These are phyloP conservation scores for Catagonus wagneri DNA, from an alignment of 2,113 vertebrate genomes.

Conservation along the genomic window DNA sequence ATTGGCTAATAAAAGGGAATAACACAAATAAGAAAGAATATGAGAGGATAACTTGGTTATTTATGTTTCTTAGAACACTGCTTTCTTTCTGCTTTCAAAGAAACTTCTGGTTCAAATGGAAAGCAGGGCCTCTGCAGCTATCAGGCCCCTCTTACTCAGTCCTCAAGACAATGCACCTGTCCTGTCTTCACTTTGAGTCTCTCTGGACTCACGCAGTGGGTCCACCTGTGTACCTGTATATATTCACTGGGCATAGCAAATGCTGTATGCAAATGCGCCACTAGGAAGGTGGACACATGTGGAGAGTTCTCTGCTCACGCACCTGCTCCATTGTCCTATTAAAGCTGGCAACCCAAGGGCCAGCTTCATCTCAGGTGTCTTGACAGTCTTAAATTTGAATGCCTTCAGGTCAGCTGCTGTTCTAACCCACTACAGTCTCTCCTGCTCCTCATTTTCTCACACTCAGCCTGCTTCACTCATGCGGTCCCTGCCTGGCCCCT, in stretches of 20 bases:
- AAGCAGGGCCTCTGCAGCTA: background rate
- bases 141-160: accelerated
- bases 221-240: background rate
- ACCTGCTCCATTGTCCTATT: background rate
- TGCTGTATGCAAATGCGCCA: background rate
- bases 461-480: background rate
- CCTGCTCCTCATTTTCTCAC: background rate
- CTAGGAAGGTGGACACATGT: background rate
- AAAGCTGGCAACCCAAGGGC: background rate
- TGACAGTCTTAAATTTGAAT: background rate
- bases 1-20: background rate
- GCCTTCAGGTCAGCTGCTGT: background rate
- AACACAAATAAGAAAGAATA: background rate
- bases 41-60: background rate
- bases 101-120: background rate
- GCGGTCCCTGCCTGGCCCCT: background rate
- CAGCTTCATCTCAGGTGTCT: background rate
- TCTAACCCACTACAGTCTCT: background rate
- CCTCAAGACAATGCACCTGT: accelerated
- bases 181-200: background rate
- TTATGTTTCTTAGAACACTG: background rate
- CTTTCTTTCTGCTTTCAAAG: background rate
- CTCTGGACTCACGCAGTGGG: accelerated
- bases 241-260: background rate
- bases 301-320: too few relatives aligned